A percentile compares a stretch with the other conserved stretches of the same genome.
Conservation (phyloP, 1,140 invertebrate genomes). For the Saccostrea echinata region DNA sequence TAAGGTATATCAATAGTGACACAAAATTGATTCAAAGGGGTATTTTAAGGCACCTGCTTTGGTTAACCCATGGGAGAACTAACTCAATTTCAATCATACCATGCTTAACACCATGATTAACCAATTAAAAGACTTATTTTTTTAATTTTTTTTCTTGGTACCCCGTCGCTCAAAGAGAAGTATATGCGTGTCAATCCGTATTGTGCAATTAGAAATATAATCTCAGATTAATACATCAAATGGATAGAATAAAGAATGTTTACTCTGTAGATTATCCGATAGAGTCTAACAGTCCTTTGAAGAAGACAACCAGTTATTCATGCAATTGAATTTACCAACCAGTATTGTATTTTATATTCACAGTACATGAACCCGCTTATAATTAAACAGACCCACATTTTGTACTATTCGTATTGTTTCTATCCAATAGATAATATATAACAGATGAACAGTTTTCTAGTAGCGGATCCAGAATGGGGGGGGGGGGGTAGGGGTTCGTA, state of each 20-base stretch:
- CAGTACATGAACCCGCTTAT: too few species aligned
- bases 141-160: not conserved
- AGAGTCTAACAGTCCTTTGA: not conserved
- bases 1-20: not conserved
- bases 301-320: not conserved
- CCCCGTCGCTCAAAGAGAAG: not conserved
- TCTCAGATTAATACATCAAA: not conserved
- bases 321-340: not conserved
- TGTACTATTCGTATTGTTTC: too few species aligned
- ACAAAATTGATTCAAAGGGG: not conserved
- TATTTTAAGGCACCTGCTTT: not conserved
- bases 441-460: too few species aligned
- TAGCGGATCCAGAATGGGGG: too few species aligned
- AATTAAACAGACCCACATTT: too few species aligned
- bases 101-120: too few species aligned
- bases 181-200: not conserved
- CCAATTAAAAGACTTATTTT: too few species aligned
- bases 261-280: not conserved
- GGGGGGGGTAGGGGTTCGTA: too few species aligned
- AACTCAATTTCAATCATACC: not conserved
- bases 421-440: too few species aligned
- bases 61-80: not conserved
- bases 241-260: not conserved
- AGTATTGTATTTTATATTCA: too few species aligned
- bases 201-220: not conserved